Evolutionary conservation across 23 tunicate genomes (phyloP), one percentile per base, ranked within the genome.

Genomic region (Halocynthia roretzi): DNA sequence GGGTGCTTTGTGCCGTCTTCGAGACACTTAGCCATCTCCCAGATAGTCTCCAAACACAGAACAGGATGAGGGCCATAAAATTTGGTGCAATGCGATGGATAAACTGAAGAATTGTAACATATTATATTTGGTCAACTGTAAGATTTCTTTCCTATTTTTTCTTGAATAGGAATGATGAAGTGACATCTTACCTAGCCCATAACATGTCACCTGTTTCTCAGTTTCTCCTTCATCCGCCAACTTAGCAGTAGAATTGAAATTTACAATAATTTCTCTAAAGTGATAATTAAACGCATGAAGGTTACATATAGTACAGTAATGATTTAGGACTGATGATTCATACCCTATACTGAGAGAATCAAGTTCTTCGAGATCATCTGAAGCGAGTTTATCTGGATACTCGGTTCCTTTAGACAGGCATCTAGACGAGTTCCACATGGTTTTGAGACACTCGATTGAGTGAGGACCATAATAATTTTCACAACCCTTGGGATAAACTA

Each of bases 61-160:
- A 51, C 56, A 20, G 76, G 56, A 51, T 71, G 76, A 48, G 76
- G 76, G 11, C 76, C 76, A 71, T 71, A 71, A 51, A 48, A 71
- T 48, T 44, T 44, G 15, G 56, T 48, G 5, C 76, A 71, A 44
- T 71, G 17, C 15, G 14, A 54, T 11, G 76, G 76, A 5, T 71
- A 71, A 12, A 21, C 76, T 71, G 58, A 12, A 71, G 49, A 68
- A 68, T 68, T 68, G 48, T 15, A 12, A 12, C 12, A 15, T 18
- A 14, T 20, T 68, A 14, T 14, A 58, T 58, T 14, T 58, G 63
- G 15, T 58, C 17, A 14, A 58, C 63, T 14, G 17, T 14, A 1
- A 2, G 63, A 14, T 58, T 14, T n/a, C n/a, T n/a, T n/a, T n/a
- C n/a, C n/a, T n/a, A n/a, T n/a, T n/a, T n/a, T n/a, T n/a, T n/a